Evolutionary conservation across 1,140 invertebrate species (phyloP), one percentile per base, ranked within the genome.

Genomic region (Chrysomallon squamiferum): DNA sequence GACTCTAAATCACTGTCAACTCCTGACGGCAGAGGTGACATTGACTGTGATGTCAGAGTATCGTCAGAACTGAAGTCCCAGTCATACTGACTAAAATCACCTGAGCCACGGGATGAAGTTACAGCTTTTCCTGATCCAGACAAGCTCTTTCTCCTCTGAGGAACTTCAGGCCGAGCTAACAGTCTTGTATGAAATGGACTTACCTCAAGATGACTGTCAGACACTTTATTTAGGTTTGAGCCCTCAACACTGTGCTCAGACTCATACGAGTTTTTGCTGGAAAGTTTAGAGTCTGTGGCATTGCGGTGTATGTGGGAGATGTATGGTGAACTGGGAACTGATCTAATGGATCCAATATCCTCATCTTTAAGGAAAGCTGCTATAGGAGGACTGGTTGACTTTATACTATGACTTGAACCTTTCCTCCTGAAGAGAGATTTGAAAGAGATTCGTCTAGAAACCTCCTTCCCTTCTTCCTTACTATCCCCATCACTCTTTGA

Each of bases 291-390:
- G 35, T 38, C 35, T 5, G 35, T 38, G 5, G 35, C 35, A 15
- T 38, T 38, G 35, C 35, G 35, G 35, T 38, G 35, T 38, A 38
- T 38, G 35, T 38, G 35, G 6, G 45, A 57, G 54, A 61, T 62
- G 45, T 25, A 35, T 13, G 75, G 75, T n/a, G 77, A 77, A 22
- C 65, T 66, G 11, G 75, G 72, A 15, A 73, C 66, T 35, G 75
- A 75, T 29, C 70, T 72, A 13, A 78, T 62, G 50, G 72, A 67
- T 22, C 72, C 75, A 45, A 79, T 81, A 49, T 81, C 79, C 50
- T 76, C 69, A 41, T 74, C 71, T 60, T 66, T 68, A n/a, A 77
- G 67, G 67, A 79, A 81, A n/a, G 69, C 68, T 29, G 75, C 77
- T 30, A 78, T 67, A 11, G 76, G 79, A 11, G 75, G 79, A 59